Evolutionary conservation across 2,797 vertebrate genomes (phyloP).

Genomic region (Bradypus variegatus): DNA sequence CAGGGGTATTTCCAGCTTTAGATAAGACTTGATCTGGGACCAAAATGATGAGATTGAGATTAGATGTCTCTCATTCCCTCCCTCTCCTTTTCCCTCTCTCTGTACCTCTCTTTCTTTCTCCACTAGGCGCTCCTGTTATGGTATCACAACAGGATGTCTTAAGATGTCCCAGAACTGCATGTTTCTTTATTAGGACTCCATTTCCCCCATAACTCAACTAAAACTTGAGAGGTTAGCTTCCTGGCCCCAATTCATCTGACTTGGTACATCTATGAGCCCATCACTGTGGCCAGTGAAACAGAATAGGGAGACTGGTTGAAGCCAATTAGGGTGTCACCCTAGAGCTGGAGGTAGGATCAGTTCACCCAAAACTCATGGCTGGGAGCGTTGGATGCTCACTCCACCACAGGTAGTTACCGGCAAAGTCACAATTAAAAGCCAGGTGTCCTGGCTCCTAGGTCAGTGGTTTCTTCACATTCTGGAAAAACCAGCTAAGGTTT

Average conservation of each 20-base stretch:
- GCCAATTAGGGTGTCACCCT: background rate
- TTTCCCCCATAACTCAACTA: background rate
- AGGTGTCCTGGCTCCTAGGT: background rate
- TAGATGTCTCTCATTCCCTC: background rate
- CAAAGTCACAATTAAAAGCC: background rate
- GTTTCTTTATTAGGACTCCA: background rate
- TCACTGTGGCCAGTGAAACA: background rate
- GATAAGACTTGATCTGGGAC: background rate
- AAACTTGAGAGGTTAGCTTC: background rate
- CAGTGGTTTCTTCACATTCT: background rate
- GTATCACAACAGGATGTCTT: background rate
- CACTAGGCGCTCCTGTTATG: background rate
- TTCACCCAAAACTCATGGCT: background rate
- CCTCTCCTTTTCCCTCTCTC: background rate
- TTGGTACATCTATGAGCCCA: background rate
- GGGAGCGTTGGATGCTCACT: background rate
- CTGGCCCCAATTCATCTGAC: background rate
- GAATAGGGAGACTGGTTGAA: background rate
- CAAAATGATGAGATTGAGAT: background rate
- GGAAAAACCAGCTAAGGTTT: background rate
- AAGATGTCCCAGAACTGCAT: background rate
- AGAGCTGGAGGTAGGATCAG: background rate
- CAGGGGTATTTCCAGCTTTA: background rate
- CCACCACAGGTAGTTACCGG: background rate
- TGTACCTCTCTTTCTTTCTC: background rate